Percentiles rank a stretch among this genome's conserved stretches.
phyloP scores from a whole-genome alignment of 2,113 vertebrate species.

The Coracopsis vasa region DNA sequence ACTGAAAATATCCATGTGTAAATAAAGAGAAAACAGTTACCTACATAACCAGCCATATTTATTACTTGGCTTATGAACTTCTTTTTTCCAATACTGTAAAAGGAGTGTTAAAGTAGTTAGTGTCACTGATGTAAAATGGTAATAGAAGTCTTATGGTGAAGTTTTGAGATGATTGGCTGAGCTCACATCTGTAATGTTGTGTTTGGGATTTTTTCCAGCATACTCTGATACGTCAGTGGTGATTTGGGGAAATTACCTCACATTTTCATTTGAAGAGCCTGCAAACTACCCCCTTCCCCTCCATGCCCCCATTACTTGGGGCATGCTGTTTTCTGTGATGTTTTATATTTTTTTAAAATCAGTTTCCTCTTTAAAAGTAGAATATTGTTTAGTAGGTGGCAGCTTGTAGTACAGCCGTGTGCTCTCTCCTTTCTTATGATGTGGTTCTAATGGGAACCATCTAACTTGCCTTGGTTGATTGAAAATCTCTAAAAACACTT shows the following conservation, averaged over 20 bases:
- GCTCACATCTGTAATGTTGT: not conserved
- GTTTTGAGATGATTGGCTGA: not conserved
- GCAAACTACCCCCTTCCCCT: not conserved
- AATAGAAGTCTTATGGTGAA: not conserved
- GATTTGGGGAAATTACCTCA: not conserved
- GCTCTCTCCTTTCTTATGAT: not conserved
- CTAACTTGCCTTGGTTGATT: not conserved
- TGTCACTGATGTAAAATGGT: not conserved
- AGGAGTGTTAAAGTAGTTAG: not conserved
- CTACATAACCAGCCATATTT: not conserved
- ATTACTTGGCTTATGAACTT: not conserved
- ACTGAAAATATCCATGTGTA: not conserved
- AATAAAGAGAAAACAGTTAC: not conserved
- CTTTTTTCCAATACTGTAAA: not conserved
- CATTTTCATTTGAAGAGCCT: not conserved
- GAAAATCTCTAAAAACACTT: not conserved
- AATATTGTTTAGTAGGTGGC: not conserved
- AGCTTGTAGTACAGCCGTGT: not conserved
- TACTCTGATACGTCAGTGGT: not conserved
- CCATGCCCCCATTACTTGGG: not conserved
- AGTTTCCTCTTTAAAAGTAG: not conserved
- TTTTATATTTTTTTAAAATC: not conserved
- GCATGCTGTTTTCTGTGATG: not conserved
- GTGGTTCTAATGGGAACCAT: not conserved
- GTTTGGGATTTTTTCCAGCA: not conserved